These are phyloP conservation scores for Drosophila erecta DNA, from an alignment of 1,140 invertebrate genomes.

Conservation along the genomic window DNA sequence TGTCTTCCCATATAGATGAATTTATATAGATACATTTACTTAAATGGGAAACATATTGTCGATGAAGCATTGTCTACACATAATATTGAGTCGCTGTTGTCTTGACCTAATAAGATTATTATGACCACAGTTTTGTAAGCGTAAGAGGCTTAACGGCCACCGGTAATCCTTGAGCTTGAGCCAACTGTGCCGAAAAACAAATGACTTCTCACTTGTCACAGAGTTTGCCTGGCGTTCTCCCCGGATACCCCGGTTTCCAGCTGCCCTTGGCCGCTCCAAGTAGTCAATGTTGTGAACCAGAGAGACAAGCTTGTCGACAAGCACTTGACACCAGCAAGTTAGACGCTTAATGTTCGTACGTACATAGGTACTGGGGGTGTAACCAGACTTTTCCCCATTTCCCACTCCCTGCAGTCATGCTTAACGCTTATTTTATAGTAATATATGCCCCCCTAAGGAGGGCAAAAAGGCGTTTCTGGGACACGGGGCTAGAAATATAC, in stretches of 20 bases:
- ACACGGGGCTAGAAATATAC: conserved; percentile 17
- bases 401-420: conserved; percentile 35
- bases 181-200: conserved; percentile 37
- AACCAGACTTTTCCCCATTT: conserved; percentile 13
- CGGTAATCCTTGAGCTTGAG: conserved; percentile 10
- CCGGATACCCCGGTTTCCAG: conserved; percentile 9
- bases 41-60: no score
- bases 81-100: neutral
- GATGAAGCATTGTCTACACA: neutral
- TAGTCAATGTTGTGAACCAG: conserved; percentile 48
- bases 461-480: conserved; percentile 24
- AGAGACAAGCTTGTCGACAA: conserved; percentile 65
- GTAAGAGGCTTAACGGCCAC: conserved; percentile 3
- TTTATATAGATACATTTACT: no score
- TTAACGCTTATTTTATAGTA: conserved; percentile 67
- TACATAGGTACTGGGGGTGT: conserved; percentile 46
- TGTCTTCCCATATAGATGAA: no score
- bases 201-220: conserved; percentile 44
- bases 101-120: conserved; percentile 1
- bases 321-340: conserved; percentile 74
- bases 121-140: conserved; percentile 10
- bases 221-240: conserved; percentile 1
- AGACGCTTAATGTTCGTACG: conserved; percentile 66
- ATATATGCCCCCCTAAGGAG: conserved; percentile 43
- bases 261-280: conserved; percentile 21